Evolutionary conservation across 2,113 vertebrate genomes (phyloP).

Genomic region (Scytalopus superciliaris): DNA sequence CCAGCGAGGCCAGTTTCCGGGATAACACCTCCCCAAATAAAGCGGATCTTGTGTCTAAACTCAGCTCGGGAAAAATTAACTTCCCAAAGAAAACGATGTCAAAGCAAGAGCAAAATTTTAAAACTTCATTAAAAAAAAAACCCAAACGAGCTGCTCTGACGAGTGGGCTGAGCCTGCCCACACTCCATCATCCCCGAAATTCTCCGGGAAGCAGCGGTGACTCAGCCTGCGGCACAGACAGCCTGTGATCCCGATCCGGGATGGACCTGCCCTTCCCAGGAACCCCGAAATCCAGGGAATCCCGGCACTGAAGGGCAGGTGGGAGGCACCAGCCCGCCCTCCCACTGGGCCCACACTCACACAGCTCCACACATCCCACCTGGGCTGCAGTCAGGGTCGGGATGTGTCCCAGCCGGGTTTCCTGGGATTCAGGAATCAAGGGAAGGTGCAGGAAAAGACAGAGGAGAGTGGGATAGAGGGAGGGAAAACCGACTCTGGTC

Average conservation of each 20-base stretch:
- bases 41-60: not conserved
- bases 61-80: not conserved
- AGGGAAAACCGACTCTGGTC: not conserved
- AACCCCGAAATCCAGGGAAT: not conserved
- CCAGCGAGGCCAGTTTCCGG: not conserved
- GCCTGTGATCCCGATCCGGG: not conserved
- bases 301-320: not conserved
- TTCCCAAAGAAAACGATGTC: not conserved
- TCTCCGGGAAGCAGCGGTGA: slow-evolving; percentile 39
- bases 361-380: not conserved
- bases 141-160: not conserved
- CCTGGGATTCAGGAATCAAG: not conserved
- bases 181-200: slow-evolving; percentile 7
- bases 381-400: fast-evolving
- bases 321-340: not conserved
- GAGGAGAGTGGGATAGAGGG: not conserved
- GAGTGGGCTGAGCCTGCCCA: slow-evolving; percentile 54
- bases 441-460: not conserved
- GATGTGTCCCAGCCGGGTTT: not conserved
- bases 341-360: not conserved
- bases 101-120: not conserved
- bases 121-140: slow-evolving; percentile 16
- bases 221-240: slow-evolving; percentile 38
- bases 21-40: not conserved
- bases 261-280: not conserved